phyloP scores from a whole-genome alignment of 2,797 vertebrate species.

The Enteromius afrohamiltoni region DNA sequence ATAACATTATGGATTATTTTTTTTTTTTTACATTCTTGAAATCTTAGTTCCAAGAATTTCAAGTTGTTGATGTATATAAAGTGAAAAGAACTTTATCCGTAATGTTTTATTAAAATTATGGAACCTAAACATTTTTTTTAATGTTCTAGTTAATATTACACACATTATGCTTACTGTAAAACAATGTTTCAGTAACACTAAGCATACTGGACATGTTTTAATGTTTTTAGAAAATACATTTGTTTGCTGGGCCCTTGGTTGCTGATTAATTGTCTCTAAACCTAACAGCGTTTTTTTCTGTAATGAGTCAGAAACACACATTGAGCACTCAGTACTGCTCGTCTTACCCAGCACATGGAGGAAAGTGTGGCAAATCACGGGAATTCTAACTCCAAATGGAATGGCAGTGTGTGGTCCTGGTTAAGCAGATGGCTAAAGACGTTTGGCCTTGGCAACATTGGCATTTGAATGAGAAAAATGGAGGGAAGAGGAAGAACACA shows the following conservation, averaged over 20 bases:
- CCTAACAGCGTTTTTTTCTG: neutral
- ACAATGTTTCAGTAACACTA: neutral
- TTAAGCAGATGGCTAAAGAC: slow-evolving; percentile 46
- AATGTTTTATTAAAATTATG: neutral
- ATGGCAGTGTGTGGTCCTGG: slow-evolving; percentile 15
- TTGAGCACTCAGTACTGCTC: neutral
- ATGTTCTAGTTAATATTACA: neutral
- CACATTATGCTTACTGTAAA: neutral
- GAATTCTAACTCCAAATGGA: slow-evolving; percentile 35
- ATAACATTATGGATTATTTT: no score
- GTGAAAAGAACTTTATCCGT: neutral
- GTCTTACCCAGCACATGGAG: neutral
- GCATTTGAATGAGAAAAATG: slow-evolving; percentile 44
- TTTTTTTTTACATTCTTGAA: neutral
- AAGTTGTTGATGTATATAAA: neutral
- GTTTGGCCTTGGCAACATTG: slow-evolving; percentile 20
- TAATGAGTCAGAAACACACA: slow-evolving; percentile 10
- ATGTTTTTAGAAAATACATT: neutral
- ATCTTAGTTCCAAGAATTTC: neutral
- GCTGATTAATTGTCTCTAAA: neutral
- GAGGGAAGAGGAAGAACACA: slow-evolving; percentile 43
- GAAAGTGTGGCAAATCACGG: slow-evolving; percentile 14
- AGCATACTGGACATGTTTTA: neutral
- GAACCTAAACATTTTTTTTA: no score
- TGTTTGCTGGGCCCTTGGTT: neutral